Base-by-base conservation (phyloP, 2,113 vertebrate species). In the Irena cyanogastra region DNA sequence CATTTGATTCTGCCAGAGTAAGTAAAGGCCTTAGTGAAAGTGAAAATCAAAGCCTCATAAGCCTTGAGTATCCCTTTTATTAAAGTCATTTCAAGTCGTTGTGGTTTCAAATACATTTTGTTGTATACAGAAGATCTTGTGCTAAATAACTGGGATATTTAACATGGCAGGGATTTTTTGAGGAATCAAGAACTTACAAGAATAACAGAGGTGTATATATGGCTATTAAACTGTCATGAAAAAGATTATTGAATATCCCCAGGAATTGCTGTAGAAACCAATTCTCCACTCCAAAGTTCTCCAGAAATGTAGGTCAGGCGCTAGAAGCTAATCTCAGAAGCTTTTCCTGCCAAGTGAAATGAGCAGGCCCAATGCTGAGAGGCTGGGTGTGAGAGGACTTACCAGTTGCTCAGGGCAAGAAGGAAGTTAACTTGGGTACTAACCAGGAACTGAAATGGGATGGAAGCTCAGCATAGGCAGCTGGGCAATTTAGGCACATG, bases 1-100 rank as follows among this genome's bases (percentile, higher is more conserved):
- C 41, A 60, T 87, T 85, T 95, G 87, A 83, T 83, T 87, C 76
- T 66, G 53, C 33, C 44, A 64, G 57, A 76, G 31, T 90, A 90
- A 64, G 74, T 53, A 84, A 79, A 37, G 28, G 21, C 75, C 64
- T 66, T 56, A 81, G 45, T 41, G 60, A 74, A 93, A 96, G 89
- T 78, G 59, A 91, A 92, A 93, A 94, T 93, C 64, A 81, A 94
- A 93, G 80, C 80, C 52, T 87, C 56, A 15, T 93, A 90, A 94
- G 76, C 61, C 52, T 77, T 39, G 44, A 89, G 35, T 81, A 83
- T 87, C 60, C 47, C 52, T 78, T 93, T 91, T 89, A 92, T 92
- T 72, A 77, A 76, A 94, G 92, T 80, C 0, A 81, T 94, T 88
- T 95, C 35, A 84, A 87, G 44, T 78, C 68, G 56, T 63, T 14